Base-by-base conservation (phyloP, 2,888 invertebrate genomes). In the Drosophila limbata region DNA sequence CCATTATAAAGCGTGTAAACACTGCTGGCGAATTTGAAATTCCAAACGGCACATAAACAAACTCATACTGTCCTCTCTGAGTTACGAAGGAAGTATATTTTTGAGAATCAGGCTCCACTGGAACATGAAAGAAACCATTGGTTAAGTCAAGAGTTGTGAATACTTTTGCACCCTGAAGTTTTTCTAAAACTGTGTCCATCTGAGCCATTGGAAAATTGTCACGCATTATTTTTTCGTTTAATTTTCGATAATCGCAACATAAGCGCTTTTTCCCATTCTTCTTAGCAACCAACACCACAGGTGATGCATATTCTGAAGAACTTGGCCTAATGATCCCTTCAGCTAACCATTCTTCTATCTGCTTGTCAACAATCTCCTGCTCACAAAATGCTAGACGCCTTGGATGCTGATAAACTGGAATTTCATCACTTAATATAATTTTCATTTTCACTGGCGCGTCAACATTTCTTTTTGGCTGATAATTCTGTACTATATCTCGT, bases 61-160 rank as follows among this genome's bases (percentile, higher is more conserved):
- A 51, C 3, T 51, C 50, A 13, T 13, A 51, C 21, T 51, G 21
- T 8, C 50, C 50, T 6, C n/a, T 37, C 8, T 37, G 25, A 5
- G 57, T 48, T 2, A 57, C 39, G 19, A 48, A 57, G 1, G 48
- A 17, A 1, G 39, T 57, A 17, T 39, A 17, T 25, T 37, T 39
- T 25, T 51, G 35, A 6, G 40, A 53, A 1, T 21, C 39, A 5
- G 3, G 4, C 6, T 53, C 40, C 1, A 53, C 25, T 5, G 39
- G 53, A 6, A 44, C 44, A 21, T 51, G 57, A 37, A 64, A 64
- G 40, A 50, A 57, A 11, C 50, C 28, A 44, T 64, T 64, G 1
- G 55, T 50, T 15, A 64, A 55, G 10, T 53, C 42, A 2, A 64
- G 11, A 5, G 25, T 45, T 0, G 45, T 25, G 25, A 45, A 45